Percentiles rank a stretch among this genome's conserved stretches.
phyloP scores from a whole-genome alignment of 37 sponge, comb jelly and placozoan genomes.

The Halisarca cf. caerulea region DNA sequence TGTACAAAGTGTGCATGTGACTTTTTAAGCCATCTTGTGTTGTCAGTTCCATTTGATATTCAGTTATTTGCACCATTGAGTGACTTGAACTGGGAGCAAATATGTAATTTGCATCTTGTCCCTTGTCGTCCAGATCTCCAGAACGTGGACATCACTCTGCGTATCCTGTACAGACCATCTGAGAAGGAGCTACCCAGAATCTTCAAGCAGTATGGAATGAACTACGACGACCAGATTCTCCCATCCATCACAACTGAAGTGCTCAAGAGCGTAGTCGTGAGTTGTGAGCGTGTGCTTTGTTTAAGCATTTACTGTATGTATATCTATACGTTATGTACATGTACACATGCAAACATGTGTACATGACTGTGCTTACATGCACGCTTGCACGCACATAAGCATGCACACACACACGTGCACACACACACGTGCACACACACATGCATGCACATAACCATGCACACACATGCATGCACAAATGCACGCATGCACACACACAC shows the following conservation, averaged over 20 bases:
- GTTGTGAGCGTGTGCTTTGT: background rate
- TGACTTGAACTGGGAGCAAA: background rate
- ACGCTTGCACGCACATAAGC: too few relatives aligned
- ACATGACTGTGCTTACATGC: background rate
- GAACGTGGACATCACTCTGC: slow-evolving; percentile 93
- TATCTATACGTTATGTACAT: too few relatives aligned
- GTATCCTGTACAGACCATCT: slow-evolving; percentile 89
- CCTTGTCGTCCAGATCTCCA: slow-evolving; percentile 76
- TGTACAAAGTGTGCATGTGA: too few relatives aligned
- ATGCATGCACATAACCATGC: too few relatives aligned
- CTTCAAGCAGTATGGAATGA: slow-evolving; percentile 84
- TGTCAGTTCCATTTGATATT: too few relatives aligned
- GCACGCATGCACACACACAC: too few relatives aligned
- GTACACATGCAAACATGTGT: background rate
- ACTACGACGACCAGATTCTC: slow-evolving; percentile 87
- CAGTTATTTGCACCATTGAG: too few relatives aligned
- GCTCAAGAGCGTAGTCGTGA: slow-evolving; percentile 92
- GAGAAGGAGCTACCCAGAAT: slow-evolving; percentile 76
- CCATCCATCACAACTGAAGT: slow-evolving; percentile 97
- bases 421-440: too few relatives aligned
- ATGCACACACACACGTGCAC: too few relatives aligned
- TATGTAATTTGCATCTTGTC: background rate
- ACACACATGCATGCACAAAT: too few relatives aligned
- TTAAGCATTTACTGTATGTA: background rate
- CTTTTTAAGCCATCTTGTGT: too few relatives aligned